Evolutionary conservation across 1,140 invertebrate species (phyloP), one percentile per base, ranked within the genome.

Genomic region (Drosophila ercepeae): DNA sequence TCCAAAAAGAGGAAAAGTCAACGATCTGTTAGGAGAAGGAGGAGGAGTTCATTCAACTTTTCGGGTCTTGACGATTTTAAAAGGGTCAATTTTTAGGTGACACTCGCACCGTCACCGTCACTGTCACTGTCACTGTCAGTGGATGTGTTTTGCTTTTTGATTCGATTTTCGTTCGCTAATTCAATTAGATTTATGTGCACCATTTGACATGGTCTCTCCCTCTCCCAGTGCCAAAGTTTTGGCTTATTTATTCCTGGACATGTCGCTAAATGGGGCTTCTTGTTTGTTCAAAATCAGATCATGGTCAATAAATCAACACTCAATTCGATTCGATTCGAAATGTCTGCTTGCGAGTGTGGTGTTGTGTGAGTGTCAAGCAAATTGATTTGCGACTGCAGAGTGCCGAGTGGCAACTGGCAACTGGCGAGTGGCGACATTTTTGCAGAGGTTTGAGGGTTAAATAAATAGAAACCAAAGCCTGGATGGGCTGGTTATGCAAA

Each of bases 251-350:
- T 82, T 83, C 63, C 75, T 84, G 78, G 75, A 78, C 79, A 84
- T 78, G 59, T 60, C 71, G 79, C 75, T 79, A 83, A 78, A 84
- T 82, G 75, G 75, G 69, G 78, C 78, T 82, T 78, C 79, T 83
- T 83, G 69, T 83, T 83, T 84, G 70, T 68, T 84, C 75, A 75
- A 84, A 84, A 83, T 84, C 79, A 83, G 79, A 83, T 83, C 79
- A 83, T 86, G 75, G 79, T 65, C 79, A 84, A 83, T 86, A 83
- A 83, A 83, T 83, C 79, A 83, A 83, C 75, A 83, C 79, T 78
- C 78, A 75, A 82, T 82, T 83, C 74, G 78, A 82, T 81, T 83
- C 74, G 19, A 44, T 63, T 18, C 50, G 39, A 44, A 18, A 39
- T 41, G 27, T 36, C 4, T n/a, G 49, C 36, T 44, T 34, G 63